Evolutionary conservation across 92 coral and sea anemone species (phyloP), one percentile per base, ranked within the genome.

Genomic region (Heteractis magnifica): DNA sequence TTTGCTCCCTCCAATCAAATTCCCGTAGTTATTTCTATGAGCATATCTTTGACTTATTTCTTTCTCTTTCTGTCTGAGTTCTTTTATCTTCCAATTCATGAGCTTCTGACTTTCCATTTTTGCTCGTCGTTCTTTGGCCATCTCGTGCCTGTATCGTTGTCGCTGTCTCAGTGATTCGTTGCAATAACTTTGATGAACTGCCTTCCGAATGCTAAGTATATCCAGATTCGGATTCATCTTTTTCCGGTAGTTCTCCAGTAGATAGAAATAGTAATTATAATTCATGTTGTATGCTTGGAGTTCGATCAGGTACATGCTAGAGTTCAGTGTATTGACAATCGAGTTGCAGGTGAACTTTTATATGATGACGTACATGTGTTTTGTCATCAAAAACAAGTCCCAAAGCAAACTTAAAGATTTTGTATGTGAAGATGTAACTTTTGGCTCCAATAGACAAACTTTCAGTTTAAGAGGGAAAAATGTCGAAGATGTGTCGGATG

Each of bases 51-150:
- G 75, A 78, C 89, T 77, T 19, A 89, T 84, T 81, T 89, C 95
- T 51, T 60, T 89, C 77, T 89, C 90, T 65, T 92, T 89, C 51
- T 77, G 81, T 72, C 70, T 87, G n/a, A 89, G 59, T 84, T 89
- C 92, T 56, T 65, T 92, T 52, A 89, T 52, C 80, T 68, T 83
- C 44, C 75, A 84, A 72, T 71, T 86, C 48, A 89, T 83, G 23
- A 79, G 51, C 56, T 83, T 87, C 71, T 89, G 83, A 15, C 44
- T 87, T 77, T 92, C 89, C 68, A 89, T 79, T 81, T 81, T 55
- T 23, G 81, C 90, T 62, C 95, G 81, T 71, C 92, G 86, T 60
- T 92, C 85, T 71, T 71, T 86, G 5, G 91, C 95, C 89, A 81
- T 83, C 53, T 82, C 89, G 49, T 92, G 95, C 12, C 93, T 81